phyloP scores from a whole-genome alignment of 2,113 vertebrate species.

The Oxyruncus cristatus region DNA sequence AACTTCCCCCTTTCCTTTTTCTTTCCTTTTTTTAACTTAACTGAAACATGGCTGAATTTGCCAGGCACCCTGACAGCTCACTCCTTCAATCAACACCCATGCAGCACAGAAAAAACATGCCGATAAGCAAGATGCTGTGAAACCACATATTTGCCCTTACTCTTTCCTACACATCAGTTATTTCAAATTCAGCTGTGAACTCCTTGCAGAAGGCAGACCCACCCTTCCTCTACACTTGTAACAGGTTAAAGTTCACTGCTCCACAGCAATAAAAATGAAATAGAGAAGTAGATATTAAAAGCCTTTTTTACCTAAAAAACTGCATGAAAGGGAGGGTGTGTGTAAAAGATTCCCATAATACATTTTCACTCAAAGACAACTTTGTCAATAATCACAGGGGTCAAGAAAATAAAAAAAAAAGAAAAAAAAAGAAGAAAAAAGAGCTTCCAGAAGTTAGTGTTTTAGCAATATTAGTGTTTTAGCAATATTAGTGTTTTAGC shows the following conservation, averaged over 20 bases:
- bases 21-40: neutral
- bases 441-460: neutral
- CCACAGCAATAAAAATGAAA: neutral
- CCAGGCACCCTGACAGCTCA: neutral
- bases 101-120: neutral
- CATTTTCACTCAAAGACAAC: neutral
- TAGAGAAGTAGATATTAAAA: neutral
- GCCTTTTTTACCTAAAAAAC: neutral
- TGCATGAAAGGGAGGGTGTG: neutral
- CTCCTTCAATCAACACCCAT: neutral
- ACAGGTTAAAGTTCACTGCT: neutral
- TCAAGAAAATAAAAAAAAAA: neutral
- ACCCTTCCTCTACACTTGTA: neutral
- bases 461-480: neutral
- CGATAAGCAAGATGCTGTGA: neutral
- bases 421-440: neutral
- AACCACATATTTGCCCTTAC: neutral
- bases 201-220: neutral
- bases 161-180: neutral
- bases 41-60: neutral
- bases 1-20: neutral
- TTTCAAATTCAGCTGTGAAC: neutral
- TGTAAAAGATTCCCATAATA: neutral
- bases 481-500: no score
- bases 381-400: neutral